phyloP scores from a whole-genome alignment of 1,140 invertebrate species.

The Drosophila ogumai region DNA sequence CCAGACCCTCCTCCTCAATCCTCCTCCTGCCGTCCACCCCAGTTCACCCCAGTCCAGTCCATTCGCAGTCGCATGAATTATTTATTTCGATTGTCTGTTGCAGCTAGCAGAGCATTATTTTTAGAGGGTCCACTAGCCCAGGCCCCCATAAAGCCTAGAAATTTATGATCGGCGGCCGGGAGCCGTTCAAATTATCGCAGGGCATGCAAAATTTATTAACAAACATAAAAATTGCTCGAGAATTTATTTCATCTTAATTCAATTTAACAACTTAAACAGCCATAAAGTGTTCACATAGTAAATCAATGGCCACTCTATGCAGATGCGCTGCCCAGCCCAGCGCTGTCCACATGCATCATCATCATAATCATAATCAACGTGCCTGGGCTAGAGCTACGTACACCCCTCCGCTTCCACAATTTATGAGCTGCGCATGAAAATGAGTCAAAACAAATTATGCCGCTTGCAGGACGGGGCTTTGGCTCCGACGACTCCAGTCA shows the following conservation, averaged over 20 bases:
- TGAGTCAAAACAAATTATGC: conserved; percentile 84
- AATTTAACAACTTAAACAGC: conserved; percentile 85
- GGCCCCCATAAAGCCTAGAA: conserved; percentile 41
- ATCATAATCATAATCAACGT: conserved; percentile 47
- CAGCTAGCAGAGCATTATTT: conserved; percentile 55
- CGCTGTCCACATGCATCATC: conserved; percentile 51
- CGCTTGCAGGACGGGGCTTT: conserved; percentile 31
- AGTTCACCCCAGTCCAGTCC: background rate
- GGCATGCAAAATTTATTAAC: conserved; percentile 84
- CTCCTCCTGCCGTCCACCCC: background rate
- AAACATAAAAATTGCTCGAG: conserved; percentile 80
- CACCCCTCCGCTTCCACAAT: conserved; percentile 43
- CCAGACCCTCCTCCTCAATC: conserved; percentile 6
- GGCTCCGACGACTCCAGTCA: background rate
- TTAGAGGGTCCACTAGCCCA: conserved; percentile 15
- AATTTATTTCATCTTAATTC: conserved; percentile 85
- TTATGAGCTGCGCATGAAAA: conserved; percentile 82
- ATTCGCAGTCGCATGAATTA: conserved; percentile 74
- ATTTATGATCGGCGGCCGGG: conserved; percentile 60
- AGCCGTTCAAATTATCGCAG: conserved; percentile 79
- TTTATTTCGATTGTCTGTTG: conserved; percentile 78
- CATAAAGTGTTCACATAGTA: conserved; percentile 85
- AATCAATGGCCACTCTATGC: conserved; percentile 75
- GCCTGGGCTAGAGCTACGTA: conserved; percentile 17
- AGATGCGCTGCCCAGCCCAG: conserved; percentile 49